These are phyloP conservation scores for Hemaris fuciformis DNA, from an alignment of 2,888 invertebrate species.

Conservation along the genomic window DNA sequence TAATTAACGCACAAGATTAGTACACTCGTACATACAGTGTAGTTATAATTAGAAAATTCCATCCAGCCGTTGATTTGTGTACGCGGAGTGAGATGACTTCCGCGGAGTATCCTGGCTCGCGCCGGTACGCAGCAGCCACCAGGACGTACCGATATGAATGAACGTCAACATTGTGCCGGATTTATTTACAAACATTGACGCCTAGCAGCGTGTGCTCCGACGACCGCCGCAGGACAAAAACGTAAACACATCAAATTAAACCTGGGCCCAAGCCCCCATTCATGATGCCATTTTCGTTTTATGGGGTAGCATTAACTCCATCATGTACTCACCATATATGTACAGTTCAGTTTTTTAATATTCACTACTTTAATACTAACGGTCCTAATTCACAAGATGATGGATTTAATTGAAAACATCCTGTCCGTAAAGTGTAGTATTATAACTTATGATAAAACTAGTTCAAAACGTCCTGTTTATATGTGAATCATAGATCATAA, in stretches of 20 bases:
- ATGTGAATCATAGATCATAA: neutral
- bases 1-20: neutral
- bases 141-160: conserved; percentile 54
- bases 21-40: neutral
- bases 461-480: neutral
- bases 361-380: neutral
- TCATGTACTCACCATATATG: neutral
- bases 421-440: neutral
- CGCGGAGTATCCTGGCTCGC: conserved; percentile 1
- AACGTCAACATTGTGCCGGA: conserved; percentile 57
- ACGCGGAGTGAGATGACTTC: conserved; percentile 13
- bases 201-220: conserved; percentile 54
- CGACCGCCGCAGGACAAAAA: conserved; percentile 49
- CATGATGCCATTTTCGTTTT: conserved; percentile 20
- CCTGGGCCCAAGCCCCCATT: conserved; percentile 40
- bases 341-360: neutral
- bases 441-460: neutral
- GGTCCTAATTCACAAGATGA: neutral
- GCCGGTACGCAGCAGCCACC: neutral
- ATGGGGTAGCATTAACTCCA: neutral
- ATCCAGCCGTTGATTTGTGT: conserved; percentile 8
- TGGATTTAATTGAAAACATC: neutral
- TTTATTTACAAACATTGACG: conserved; percentile 77
- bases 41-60: conserved; percentile 15
- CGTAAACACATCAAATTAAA: conserved; percentile 62